Conservation (phyloP, 64 coral and sea anemone species). For the Actinia tenebrosa region DNA sequence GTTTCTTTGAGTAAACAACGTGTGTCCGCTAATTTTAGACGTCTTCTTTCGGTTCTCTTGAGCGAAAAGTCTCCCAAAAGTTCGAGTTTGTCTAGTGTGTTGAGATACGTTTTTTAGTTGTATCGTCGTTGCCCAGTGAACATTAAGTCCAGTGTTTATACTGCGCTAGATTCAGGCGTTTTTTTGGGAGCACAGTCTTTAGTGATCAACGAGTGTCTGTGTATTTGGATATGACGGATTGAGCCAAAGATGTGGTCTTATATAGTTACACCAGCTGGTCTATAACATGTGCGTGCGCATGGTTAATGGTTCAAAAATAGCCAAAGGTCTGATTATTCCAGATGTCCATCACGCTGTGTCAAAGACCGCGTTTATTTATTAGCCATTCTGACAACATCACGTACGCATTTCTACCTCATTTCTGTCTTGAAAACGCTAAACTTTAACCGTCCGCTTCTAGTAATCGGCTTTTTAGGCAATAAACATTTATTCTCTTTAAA, state of each 20-base stretch:
- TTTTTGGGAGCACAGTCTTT: background rate
- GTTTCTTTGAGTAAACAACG: background rate
- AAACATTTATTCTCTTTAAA: background rate
- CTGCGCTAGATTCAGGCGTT: background rate
- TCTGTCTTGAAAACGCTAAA: background rate
- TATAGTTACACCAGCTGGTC: slow-evolving; percentile 8
- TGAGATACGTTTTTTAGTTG: too few species aligned
- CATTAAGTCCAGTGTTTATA: background rate
- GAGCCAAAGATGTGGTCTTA: background rate
- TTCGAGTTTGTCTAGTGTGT: too few species aligned
- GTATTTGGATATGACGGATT: background rate
- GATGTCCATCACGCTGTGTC: slow-evolving; percentile 4
- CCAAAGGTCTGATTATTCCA: slow-evolving; percentile 3
- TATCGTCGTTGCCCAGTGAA: background rate
- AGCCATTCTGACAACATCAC: slow-evolving; percentile 25
- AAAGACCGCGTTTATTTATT: slow-evolving; percentile 4
- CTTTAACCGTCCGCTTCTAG: background rate
- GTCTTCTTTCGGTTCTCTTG: background rate
- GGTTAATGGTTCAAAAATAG: background rate
- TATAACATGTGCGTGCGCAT: background rate
- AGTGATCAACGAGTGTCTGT: background rate
- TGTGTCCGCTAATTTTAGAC: background rate
- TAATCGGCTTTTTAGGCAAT: background rate
- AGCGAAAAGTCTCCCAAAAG: background rate
- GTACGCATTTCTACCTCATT: background rate